These are phyloP conservation scores for Dioctria linearis DNA, from an alignment of 2,888 invertebrate species.

Conservation along the genomic window DNA sequence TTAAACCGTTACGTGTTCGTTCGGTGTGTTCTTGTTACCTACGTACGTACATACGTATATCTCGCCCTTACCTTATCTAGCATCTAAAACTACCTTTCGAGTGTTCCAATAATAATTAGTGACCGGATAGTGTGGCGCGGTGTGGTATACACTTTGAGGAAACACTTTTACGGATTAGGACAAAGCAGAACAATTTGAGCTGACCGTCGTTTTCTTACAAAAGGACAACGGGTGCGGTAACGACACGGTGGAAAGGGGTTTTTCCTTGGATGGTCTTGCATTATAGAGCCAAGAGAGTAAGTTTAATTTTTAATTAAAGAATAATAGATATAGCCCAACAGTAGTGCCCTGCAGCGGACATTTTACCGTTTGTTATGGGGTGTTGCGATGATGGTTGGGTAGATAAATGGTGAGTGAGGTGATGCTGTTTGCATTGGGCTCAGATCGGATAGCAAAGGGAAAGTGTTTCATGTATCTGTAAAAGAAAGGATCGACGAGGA, in stretches of 20 bases:
- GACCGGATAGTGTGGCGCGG: neutral
- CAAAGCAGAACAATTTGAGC: slow-evolving; percentile 43
- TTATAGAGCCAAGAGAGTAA: slow-evolving; percentile 10
- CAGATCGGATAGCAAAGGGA: neutral
- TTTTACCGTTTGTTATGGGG: neutral
- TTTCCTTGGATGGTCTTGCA: slow-evolving; percentile 20
- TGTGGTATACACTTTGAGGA: slow-evolving; percentile 9
- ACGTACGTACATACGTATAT: too few species aligned
- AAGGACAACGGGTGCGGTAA: neutral
- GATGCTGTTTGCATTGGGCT: too few species aligned
- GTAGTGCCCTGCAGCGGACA: neutral
- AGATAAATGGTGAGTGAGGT: too few species aligned
- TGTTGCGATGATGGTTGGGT: too few species aligned
- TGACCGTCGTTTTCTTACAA: slow-evolving; percentile 39
- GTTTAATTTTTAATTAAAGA: slow-evolving; percentile 53
- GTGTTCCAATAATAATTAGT: neutral
- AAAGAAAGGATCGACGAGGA: too few species aligned
- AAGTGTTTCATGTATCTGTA: neutral
- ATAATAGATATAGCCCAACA: slow-evolving; percentile 32
- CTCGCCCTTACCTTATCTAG: too few species aligned
- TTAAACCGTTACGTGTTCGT: too few species aligned
- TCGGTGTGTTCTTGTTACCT: too few species aligned
- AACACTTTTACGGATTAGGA: slow-evolving; percentile 39
- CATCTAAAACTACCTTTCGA: too few species aligned
- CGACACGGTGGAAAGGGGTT: neutral